A percentile compares a stretch with the other conserved stretches of the same genome.
These are phyloP conservation scores for Petrocephalus sullivani DNA, from an alignment of 2,797 vertebrate species.

Conservation along the genomic window DNA sequence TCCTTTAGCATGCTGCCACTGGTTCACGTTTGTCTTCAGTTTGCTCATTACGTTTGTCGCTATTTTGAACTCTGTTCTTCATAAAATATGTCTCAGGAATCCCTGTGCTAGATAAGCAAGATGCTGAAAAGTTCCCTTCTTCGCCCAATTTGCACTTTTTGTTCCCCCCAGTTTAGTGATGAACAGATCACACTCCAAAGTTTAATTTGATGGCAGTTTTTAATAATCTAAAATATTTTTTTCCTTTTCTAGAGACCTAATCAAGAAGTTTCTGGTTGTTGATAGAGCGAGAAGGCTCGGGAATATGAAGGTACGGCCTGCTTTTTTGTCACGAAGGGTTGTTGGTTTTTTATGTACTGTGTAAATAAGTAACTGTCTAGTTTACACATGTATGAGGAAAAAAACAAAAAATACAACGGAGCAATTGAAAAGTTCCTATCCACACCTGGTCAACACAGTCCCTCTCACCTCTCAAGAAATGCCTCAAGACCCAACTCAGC, in stretches of 20 bases:
- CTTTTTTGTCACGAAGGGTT: not conserved
- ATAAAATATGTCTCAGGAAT: not conserved
- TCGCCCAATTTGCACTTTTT: not conserved
- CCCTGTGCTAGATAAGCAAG: not conserved
- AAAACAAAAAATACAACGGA: not conserved
- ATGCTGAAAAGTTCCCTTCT: not conserved
- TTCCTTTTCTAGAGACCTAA: constrained; percentile 76
- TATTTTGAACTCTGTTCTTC: not conserved
- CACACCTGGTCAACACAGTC: not conserved
- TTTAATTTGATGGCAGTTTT: not conserved
- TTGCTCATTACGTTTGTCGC: not conserved
- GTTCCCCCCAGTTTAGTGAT: not conserved
- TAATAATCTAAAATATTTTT: not conserved
- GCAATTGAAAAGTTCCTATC: not conserved
- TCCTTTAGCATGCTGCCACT: not conserved
- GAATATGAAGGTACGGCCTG: constrained; percentile 89
- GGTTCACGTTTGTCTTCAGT: not conserved
- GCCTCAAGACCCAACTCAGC: not conserved
- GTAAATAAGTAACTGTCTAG: not conserved
- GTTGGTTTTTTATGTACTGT: too few species aligned
- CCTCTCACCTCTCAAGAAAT: not conserved
- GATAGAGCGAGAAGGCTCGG: constrained; percentile 85
- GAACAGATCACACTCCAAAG: not conserved
- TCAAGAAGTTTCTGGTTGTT: constrained; percentile 90
- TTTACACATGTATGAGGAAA: not conserved